Percentiles rank a stretch among this genome's conserved stretches.
These are phyloP conservation scores for Synanthedon andrenaeformis DNA, from an alignment of 2,888 invertebrate species.

Conservation along the genomic window DNA sequence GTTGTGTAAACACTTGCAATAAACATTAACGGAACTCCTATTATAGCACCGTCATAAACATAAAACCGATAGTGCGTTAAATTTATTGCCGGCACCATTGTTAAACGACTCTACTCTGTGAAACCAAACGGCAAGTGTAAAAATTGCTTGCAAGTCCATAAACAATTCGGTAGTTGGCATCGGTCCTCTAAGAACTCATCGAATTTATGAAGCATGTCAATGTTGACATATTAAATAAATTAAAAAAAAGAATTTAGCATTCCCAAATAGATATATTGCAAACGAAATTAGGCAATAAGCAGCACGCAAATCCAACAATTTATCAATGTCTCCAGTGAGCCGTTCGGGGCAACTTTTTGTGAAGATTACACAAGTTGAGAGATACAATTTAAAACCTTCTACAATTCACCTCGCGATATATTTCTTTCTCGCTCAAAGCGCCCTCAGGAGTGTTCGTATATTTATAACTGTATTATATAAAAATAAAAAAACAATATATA, in stretches of 20 bases:
- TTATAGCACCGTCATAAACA: background rate
- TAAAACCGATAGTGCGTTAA: background rate
- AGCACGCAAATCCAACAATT: constrained; percentile 6
- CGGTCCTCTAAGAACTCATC: constrained; percentile 5
- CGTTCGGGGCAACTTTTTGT: background rate
- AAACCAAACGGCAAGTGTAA: background rate
- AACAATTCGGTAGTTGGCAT: constrained; percentile 5
- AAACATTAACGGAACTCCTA: background rate
- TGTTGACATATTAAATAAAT: constrained; percentile 4
- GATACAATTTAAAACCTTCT: background rate
- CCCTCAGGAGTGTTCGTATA: no score
- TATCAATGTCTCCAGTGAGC: constrained; percentile 4
- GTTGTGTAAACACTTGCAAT: background rate
- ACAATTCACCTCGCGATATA: background rate
- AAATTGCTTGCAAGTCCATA: background rate
- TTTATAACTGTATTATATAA: no score
- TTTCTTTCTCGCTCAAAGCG: no score
- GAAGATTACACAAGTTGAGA: background rate
- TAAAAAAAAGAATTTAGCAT: background rate
- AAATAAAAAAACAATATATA: no score
- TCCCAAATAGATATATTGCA: background rate
- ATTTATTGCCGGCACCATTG: background rate
- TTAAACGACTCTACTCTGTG: background rate
- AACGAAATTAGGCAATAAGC: background rate
- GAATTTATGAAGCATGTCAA: constrained; percentile 4